Percentiles rank a stretch among this genome's conserved stretches.
These are phyloP conservation scores for Pocillopora damicornis DNA, from an alignment of 64 coral and sea anemone genomes.

Conservation along the genomic window DNA sequence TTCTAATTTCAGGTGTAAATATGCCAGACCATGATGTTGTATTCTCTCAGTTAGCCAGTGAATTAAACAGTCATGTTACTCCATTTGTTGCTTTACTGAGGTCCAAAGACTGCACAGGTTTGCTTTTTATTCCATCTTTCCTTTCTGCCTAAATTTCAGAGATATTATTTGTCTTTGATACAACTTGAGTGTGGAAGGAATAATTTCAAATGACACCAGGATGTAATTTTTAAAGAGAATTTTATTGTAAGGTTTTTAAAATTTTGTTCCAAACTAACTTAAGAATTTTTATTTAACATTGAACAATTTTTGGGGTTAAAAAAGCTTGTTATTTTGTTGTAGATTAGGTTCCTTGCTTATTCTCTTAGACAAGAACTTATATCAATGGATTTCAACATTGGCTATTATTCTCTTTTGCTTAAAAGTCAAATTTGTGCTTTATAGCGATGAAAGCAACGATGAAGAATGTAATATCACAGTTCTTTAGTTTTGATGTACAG, in stretches of 20 bases:
- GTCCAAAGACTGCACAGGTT: slow-evolving; percentile 80
- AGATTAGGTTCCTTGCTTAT: background rate
- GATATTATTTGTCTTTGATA: too few relatives aligned
- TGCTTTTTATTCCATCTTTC: background rate
- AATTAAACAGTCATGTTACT: slow-evolving; percentile 59
- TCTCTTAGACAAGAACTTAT: background rate
- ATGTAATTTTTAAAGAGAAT: too few relatives aligned
- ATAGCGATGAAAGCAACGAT: slow-evolving; percentile 52
- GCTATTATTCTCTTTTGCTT: background rate
- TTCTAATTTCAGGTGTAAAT: slow-evolving; percentile 67
- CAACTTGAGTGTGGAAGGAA: too few relatives aligned
- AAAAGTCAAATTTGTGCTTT: background rate
- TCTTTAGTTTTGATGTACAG: slow-evolving; percentile 46
- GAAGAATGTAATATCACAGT: slow-evolving; percentile 59
- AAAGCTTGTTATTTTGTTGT: too few relatives aligned
- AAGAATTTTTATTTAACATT: too few relatives aligned
- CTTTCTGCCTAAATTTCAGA: too few relatives aligned
- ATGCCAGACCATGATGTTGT: slow-evolving; percentile 94
- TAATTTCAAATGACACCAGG: too few relatives aligned
- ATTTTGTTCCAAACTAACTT: too few relatives aligned
- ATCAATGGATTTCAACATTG: background rate
- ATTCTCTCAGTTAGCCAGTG: slow-evolving; percentile 71
- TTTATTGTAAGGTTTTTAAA: too few relatives aligned
- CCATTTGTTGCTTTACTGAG: slow-evolving; percentile 73
- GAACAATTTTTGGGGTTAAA: too few relatives aligned